phyloP scores from a whole-genome alignment of 2,888 invertebrate species.

The Aphelenchoides bicaudatus region DNA sequence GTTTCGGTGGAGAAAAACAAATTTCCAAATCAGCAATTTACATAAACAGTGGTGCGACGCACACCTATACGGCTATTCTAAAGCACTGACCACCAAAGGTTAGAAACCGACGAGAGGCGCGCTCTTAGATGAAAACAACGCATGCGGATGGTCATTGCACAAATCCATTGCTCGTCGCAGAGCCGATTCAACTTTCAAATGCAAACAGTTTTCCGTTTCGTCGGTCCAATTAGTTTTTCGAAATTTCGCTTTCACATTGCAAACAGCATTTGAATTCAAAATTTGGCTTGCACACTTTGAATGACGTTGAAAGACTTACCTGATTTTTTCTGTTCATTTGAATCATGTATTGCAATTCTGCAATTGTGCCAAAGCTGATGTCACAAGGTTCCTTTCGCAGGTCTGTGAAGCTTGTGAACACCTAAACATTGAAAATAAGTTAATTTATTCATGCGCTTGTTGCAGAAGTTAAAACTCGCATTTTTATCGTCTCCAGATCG shows the following conservation, averaged over 20 bases:
- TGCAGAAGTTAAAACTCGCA: background rate
- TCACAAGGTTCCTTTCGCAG: constrained; percentile 31
- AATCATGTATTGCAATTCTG: constrained; percentile 30
- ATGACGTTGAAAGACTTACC: constrained; percentile 16
- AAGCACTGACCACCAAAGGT: background rate
- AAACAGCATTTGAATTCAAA: background rate
- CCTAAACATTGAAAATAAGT: constrained; percentile 1
- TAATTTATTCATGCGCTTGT: background rate
- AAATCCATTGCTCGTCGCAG: background rate
- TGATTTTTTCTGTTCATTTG: constrained; percentile 26
- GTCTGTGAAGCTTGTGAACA: constrained; percentile 39
- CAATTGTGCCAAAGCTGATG: constrained; percentile 28
- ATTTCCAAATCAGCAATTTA: no score
- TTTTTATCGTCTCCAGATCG: constrained; percentile 16
- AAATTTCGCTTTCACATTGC: constrained; percentile 9
- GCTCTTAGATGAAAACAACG: background rate
- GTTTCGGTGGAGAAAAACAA: constrained; percentile 81
- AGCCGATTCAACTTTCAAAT: background rate
- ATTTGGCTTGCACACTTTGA: no score
- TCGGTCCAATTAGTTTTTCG: no score
- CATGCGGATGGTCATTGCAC: background rate
- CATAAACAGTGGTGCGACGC: no score
- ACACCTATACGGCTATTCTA: no score
- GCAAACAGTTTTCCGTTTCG: no score
- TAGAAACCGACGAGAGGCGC: background rate